These are phyloP conservation scores for Crambe crambe DNA, from an alignment of 37 sponge, comb jelly and placozoan genomes.

Conservation along the genomic window DNA sequence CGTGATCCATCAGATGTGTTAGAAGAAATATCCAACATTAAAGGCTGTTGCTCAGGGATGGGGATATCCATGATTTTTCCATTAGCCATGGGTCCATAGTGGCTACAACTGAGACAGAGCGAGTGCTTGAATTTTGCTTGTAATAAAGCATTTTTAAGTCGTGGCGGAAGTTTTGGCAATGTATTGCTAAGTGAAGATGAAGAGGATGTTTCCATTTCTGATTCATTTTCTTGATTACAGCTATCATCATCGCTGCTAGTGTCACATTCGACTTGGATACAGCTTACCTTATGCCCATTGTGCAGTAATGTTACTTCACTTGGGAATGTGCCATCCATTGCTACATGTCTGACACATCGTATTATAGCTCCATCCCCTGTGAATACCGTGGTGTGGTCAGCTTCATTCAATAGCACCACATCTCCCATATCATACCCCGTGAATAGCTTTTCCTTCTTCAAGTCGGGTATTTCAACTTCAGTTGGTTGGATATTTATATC, in stretches of 20 bases:
- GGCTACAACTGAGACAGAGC: conserved; percentile 42
- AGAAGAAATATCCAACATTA: too few species aligned
- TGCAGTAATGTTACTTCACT: conserved; percentile 28
- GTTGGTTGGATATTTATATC: background rate
- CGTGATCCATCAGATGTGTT: conserved; percentile 19
- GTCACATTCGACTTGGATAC: background rate
- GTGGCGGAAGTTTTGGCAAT: conserved; percentile 37
- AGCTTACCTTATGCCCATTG: conserved; percentile 16
- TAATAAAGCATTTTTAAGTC: conserved; percentile 14
- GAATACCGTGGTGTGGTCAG: conserved; percentile 25
- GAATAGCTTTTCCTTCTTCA: conserved; percentile 38
- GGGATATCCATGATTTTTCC: conserved; percentile 47
- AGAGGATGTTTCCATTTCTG: too few species aligned
- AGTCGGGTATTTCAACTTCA: background rate
- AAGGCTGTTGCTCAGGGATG: background rate
- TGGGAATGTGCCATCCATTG: background rate
- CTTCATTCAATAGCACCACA: conserved; percentile 28
- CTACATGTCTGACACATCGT: background rate
- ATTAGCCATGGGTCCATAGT: conserved; percentile 72
- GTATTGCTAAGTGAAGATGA: background rate
- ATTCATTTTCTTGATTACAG: conserved; percentile 3
- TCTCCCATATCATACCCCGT: conserved; percentile 63
- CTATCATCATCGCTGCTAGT: background rate
- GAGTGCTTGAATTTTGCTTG: conserved; percentile 38
- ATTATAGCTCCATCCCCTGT: conserved; percentile 54